These are phyloP conservation scores for Chelon auratus DNA, from an alignment of 2,797 vertebrate genomes.

Conservation along the genomic window DNA sequence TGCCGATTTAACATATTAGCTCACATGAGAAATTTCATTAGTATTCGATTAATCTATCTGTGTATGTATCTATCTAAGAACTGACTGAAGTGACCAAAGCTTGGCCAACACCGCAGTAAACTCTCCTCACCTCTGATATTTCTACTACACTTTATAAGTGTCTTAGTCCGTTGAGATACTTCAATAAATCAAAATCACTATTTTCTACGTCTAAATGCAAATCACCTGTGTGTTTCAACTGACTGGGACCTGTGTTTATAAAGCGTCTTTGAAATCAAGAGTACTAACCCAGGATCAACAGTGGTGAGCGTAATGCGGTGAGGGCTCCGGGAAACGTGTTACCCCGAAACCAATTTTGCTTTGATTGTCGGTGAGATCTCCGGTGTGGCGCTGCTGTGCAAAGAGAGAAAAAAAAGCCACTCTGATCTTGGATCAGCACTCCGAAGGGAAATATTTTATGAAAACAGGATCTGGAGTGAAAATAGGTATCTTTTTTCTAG, in stretches of 20 bases:
- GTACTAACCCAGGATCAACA: conserved; percentile 65
- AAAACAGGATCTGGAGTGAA: conserved; percentile 65
- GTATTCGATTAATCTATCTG: conserved; percentile 12
- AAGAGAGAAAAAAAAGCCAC: conserved; percentile 7
- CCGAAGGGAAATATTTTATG: conserved; percentile 52
- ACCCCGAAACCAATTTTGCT: conserved; percentile 21
- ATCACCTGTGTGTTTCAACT: conserved; percentile 68
- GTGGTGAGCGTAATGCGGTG: conserved; percentile 31
- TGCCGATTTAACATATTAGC: conserved; percentile 37
- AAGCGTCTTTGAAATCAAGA: conserved; percentile 46
- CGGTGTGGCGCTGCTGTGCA: neutral
- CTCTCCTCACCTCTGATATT: conserved; percentile 78
- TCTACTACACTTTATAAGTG: conserved; percentile 83
- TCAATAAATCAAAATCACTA: conserved; percentile 80
- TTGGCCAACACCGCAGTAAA: conserved; percentile 72
- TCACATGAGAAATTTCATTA: conserved; percentile 21
- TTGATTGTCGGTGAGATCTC: conserved; percentile 33
- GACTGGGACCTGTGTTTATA: conserved; percentile 69
- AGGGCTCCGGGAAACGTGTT: neutral
- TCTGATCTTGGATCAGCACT: conserved; percentile 70
- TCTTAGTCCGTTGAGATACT: conserved; percentile 78
- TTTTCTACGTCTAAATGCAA: conserved; percentile 80
- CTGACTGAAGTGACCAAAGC: conserved; percentile 74
- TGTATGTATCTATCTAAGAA: conserved; percentile 27
- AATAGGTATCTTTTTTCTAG: conserved; percentile 78